Base-by-base conservation (phyloP, 2,113 vertebrate species). In the Eretmochelys imbricata region DNA sequence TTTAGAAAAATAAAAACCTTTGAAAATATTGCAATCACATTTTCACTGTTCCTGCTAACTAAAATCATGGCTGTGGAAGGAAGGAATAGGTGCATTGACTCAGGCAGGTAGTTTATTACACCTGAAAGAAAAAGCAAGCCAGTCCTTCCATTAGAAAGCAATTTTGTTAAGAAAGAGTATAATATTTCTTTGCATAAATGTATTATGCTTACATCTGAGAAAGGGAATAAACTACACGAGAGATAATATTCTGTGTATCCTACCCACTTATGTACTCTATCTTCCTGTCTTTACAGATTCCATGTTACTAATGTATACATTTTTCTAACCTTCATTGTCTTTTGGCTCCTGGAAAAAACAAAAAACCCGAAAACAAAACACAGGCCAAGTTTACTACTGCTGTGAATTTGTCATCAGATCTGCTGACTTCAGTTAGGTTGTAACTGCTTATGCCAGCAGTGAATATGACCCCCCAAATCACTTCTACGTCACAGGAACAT, bases 401-500 rank as follows among this genome's bases (percentile, higher is more conserved):
- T 25, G 86, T 72, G 90, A 93, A 38, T 55, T 55, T 38, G 38
- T 78, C 55, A 94, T 96, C 72, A 96, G 80, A 78, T 94, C 19
- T 83, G 78, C 25, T 85, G 62, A 91, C 53, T 95, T 82, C 19
- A 89, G 38, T 65, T 79, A 91, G 95, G 35, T 8, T 87, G 31
- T 78, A 89, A 9, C 35, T 96, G 93, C 94, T 94, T 94, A 94
- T 95, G 85, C 85, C 75, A 95, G 83, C 81, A 89, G 72, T 46
- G 84, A 90, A 49, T 81, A 35, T 81, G 79, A 96, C 85, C 90
- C 82, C 82, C 82, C 31, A 51, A 91, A 89, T 81, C 84, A 81
- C 82, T 93, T 69, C 72, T 91, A 49, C 84, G 38, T 85, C 81
- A 88, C 81, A 50, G 55, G 94, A 93, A 72, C 75, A 19, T 85